These are phyloP conservation scores for Drosophila tropicalis DNA, from an alignment of 1,140 invertebrate species.

Conservation along the genomic window DNA sequence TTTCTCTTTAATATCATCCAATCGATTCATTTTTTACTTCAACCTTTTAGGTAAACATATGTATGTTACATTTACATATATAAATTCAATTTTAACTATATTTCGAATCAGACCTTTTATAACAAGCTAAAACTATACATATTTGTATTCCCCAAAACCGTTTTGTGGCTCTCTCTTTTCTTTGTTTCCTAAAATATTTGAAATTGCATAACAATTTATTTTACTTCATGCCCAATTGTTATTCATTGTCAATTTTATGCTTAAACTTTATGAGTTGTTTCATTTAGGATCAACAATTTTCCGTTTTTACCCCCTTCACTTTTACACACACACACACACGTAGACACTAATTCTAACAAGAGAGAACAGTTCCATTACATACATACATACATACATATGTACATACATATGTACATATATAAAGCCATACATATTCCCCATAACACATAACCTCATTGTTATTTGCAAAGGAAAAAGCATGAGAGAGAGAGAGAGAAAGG, in stretches of 20 bases:
- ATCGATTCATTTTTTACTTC: too few species aligned
- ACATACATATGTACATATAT: constrained; percentile 18
- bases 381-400: too few species aligned
- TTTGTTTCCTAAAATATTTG: too few species aligned
- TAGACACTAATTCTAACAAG: neutral
- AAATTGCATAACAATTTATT: too few species aligned
- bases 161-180: too few species aligned
- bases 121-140: too few species aligned
- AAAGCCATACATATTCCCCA: neutral
- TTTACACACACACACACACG: neutral
- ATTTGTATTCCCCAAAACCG: too few species aligned
- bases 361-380: neutral
- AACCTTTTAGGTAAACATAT: too few species aligned
- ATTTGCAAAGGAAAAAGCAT: constrained; percentile 4
- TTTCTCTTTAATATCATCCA: too few species aligned
- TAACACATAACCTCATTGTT: constrained; percentile 11
- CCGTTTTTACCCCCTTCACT: neutral
- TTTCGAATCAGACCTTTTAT: too few species aligned
- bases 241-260: neutral
- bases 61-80: too few species aligned
- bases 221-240: neutral
- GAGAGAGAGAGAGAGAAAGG: neutral
- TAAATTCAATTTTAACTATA: too few species aligned
- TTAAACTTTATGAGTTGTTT: constrained; percentile 6
- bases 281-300: constrained; percentile 19